phyloP scores from a whole-genome alignment of 2,797 vertebrate species.

The Loris lydekkerianus region DNA sequence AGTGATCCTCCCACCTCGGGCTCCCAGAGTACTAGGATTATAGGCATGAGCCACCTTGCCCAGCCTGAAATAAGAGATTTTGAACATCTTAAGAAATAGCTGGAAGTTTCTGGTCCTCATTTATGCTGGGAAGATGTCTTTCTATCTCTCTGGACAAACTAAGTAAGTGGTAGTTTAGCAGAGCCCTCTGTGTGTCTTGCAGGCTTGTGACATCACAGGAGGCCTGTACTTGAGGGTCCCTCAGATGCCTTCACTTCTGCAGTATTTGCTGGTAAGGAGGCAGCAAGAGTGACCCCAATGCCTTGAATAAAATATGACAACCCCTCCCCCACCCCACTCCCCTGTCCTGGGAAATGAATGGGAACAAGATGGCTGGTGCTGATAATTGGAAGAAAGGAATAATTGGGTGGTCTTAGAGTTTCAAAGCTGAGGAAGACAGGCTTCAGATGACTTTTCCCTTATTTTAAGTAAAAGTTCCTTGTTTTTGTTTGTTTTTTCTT shows the following conservation, averaged over 20 bases:
- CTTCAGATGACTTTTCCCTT: rapidly evolving
- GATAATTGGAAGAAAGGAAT: background rate
- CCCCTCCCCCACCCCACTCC: background rate
- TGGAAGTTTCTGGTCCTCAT: background rate
- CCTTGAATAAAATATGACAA: too few species aligned
- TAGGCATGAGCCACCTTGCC: too few species aligned
- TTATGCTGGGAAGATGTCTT: background rate
- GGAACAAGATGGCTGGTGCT: background rate
- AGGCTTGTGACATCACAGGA: constrained; percentile 99
- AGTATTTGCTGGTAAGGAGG: constrained; percentile 95
- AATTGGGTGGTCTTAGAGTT: background rate
- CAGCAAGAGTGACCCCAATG: rapidly evolving
- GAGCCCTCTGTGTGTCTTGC: constrained; percentile 71
- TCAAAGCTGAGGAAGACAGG: background rate
- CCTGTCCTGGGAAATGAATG: background rate
- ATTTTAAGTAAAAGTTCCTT: background rate
- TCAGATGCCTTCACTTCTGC: constrained; percentile 94
- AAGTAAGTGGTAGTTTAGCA: background rate
- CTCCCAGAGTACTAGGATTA: too few species aligned
- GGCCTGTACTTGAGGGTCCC: constrained; percentile 97
- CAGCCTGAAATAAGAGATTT: background rate
- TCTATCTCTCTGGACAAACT: background rate
- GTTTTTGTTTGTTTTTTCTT: rapidly evolving
- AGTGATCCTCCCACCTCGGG: too few species aligned
- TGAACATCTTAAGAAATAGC: background rate